Percentiles rank a stretch among this genome's conserved stretches.
These are phyloP conservation scores for Chalcis sispes DNA, from an alignment of 2,888 invertebrate genomes.

Conservation along the genomic window DNA sequence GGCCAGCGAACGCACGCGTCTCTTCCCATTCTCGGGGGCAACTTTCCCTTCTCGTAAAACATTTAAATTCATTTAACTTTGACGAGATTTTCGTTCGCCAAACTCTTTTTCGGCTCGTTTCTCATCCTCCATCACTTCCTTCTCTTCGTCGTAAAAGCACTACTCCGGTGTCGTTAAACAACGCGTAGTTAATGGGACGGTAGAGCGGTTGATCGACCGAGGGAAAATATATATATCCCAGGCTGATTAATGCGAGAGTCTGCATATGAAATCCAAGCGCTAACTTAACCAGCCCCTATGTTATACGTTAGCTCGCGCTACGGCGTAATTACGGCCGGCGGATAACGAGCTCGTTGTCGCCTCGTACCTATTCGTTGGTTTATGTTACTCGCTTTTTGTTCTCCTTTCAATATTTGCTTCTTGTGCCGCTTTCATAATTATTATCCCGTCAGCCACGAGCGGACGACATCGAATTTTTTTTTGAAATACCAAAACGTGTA, in stretches of 20 bases:
- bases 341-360: not conserved
- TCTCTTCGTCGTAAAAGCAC: not conserved
- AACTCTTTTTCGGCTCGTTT: conserved; percentile 36
- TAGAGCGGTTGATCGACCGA: not conserved
- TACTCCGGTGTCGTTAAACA: too few relatives aligned
- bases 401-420: not conserved
- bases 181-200: not conserved
- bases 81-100: too few relatives aligned
- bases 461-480: too few relatives aligned
- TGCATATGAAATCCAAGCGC: conserved; percentile 15
- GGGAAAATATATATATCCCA: not conserved
- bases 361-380: too few relatives aligned
- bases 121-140: not conserved
- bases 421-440: too few relatives aligned
- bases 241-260: conserved; percentile 32
- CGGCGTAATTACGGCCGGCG: not conserved
- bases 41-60: conserved; percentile 29
- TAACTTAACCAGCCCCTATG: not conserved
- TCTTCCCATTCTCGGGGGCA: not conserved
- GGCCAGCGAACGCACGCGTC: not conserved
- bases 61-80: conserved; percentile 54
- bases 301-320: not conserved
- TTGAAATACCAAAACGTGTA: too few relatives aligned
- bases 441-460: too few relatives aligned
- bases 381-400: not conserved